phyloP scores from a whole-genome alignment of 2,113 vertebrate species.

The Recurvirostra avosetta region DNA sequence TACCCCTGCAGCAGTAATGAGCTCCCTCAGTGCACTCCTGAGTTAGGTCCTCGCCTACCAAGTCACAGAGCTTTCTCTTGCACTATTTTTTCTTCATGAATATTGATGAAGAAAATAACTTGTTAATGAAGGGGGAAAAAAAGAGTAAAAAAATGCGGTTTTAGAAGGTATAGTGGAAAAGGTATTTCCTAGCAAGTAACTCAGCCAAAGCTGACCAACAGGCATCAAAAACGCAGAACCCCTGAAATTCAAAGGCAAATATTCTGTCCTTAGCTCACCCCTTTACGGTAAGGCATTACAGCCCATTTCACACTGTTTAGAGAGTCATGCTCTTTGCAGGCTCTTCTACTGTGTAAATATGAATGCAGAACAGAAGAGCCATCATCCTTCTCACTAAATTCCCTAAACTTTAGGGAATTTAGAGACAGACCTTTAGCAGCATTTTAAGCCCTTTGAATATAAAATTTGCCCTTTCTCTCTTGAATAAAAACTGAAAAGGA shows the following conservation, averaged over 20 bases:
- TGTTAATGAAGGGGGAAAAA: neutral
- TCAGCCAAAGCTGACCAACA: neutral
- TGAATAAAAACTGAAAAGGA: neutral
- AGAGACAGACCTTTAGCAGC: constrained; percentile 17
- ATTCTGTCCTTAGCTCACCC: constrained; percentile 28
- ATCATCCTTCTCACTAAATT: neutral
- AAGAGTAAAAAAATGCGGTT: neutral
- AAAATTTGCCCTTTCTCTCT: constrained; percentile 16
- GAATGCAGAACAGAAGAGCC: neutral
- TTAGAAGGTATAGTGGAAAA: neutral
- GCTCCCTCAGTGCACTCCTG: neutral
- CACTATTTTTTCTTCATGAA: neutral
- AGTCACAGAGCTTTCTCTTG: neutral
- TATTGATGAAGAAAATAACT: neutral
- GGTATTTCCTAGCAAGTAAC: neutral
- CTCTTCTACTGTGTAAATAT: neutral
- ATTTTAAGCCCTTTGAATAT: neutral
- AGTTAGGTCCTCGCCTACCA: neutral
- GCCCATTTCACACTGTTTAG: constrained; percentile 12
- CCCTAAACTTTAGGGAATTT: constrained; percentile 44
- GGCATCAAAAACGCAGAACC: neutral
- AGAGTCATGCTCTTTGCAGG: neutral
- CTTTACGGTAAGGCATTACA: neutral
- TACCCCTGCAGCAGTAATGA: neutral
- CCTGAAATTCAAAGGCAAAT: neutral